Percentiles rank a stretch among this genome's conserved stretches.
Evolutionary conservation across 2,797 vertebrate genomes (phyloP).

Genomic region (Helostoma temminkii): DNA sequence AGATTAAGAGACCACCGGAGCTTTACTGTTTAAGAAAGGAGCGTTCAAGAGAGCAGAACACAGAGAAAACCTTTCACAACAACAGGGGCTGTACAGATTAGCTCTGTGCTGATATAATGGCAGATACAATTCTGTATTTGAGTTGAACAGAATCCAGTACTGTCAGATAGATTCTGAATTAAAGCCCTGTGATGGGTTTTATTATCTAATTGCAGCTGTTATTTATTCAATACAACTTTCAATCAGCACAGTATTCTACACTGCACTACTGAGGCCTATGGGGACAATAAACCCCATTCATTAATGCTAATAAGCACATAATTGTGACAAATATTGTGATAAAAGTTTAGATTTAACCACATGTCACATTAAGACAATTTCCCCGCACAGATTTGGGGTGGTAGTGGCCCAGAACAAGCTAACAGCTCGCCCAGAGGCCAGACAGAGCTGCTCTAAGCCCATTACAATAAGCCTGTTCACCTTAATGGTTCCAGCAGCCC

Average conservation of each 20-base stretch:
- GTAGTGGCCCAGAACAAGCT: slow-evolving; percentile 56
- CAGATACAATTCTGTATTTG: slow-evolving; percentile 44
- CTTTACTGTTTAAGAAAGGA: slow-evolving; percentile 60
- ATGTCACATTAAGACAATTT: slow-evolving; percentile 53
- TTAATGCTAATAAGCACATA: slow-evolving; percentile 8
- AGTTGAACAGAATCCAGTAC: slow-evolving; percentile 27
- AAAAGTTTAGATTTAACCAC: slow-evolving; percentile 50
- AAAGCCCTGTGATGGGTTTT: slow-evolving; percentile 41
- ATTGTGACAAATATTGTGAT: slow-evolving; percentile 15
- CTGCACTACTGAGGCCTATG: slow-evolving; percentile 27
- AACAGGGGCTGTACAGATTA: slow-evolving; percentile 34
- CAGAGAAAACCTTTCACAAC: slow-evolving; percentile 44
- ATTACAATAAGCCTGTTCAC: slow-evolving; percentile 78
- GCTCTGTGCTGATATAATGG: slow-evolving; percentile 45
- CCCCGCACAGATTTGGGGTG: slow-evolving; percentile 57
- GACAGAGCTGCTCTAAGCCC: slow-evolving; percentile 71
- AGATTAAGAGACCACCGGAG: slow-evolving; percentile 65
- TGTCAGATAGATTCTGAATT: slow-evolving; percentile 42
- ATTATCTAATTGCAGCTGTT: slow-evolving; percentile 50
- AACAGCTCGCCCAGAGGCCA: slow-evolving; percentile 62
- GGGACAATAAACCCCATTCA: slow-evolving; percentile 39
- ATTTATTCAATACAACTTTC: slow-evolving; percentile 47
- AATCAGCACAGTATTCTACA: slow-evolving; percentile 36
- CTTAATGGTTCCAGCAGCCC: slow-evolving; percentile 74
- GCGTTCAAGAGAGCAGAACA: slow-evolving; percentile 28